A percentile compares a stretch with the other conserved stretches of the same genome.
phyloP scores from a whole-genome alignment of 1,140 invertebrate species.

The Pinna nobilis region DNA sequence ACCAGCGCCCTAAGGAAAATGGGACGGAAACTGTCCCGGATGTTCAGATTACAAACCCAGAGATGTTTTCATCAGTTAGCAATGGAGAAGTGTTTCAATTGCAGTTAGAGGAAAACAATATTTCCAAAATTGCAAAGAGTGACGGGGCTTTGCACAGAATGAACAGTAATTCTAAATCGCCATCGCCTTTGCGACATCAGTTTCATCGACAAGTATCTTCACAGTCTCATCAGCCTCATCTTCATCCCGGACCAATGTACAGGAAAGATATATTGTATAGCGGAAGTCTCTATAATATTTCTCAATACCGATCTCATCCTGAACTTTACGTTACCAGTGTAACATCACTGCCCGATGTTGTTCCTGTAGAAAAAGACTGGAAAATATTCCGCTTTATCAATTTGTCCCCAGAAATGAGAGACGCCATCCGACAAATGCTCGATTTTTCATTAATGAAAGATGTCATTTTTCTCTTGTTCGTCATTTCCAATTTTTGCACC shows the following conservation, averaged over 20 bases:
- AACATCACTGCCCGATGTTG: conserved; percentile 51
- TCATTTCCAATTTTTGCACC: conserved; percentile 94
- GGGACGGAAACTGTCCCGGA: background rate
- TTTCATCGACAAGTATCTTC: conserved; percentile 27
- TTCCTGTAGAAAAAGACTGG: conserved; percentile 27
- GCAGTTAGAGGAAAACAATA: background rate
- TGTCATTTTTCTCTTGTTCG: conserved; percentile 92
- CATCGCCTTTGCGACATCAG: background rate
- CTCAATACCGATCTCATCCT: conserved; percentile 73
- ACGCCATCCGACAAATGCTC: conserved; percentile 86
- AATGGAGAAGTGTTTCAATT: background rate
- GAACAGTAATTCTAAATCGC: background rate
- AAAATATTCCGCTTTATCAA: conserved; percentile 33
- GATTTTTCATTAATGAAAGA: conserved; percentile 89
- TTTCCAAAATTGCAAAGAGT: conserved; percentile 39
- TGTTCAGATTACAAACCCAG: conserved; percentile 1
- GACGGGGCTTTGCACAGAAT: conserved; percentile 53
- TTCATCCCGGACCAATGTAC: conserved; percentile 83
- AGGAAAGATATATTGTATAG: conserved; percentile 94
- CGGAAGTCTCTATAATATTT: conserved; percentile 84
- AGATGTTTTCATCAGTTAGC: background rate
- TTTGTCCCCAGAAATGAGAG: conserved; percentile 51
- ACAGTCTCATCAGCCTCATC: background rate
- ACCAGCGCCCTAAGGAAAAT: background rate
- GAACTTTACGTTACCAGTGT: conserved; percentile 56